Evolutionary conservation across 1,140 invertebrate genomes (phyloP).

Genomic region (Achatina immaculata): DNA sequence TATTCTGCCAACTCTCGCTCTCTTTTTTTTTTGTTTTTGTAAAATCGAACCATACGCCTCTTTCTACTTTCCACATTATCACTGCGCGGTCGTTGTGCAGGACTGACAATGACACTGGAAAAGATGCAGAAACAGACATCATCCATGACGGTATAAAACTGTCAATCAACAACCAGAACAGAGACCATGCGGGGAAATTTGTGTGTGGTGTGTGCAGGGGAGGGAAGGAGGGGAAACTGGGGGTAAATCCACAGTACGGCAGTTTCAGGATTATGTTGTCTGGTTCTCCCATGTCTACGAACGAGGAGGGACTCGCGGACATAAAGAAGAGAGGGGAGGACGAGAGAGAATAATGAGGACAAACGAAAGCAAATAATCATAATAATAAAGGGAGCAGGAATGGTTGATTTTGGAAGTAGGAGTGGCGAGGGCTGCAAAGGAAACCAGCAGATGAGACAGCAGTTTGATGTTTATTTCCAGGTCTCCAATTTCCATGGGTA

Average conservation of each 20-base stretch:
- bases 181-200: constrained; percentile 14
- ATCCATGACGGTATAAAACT: too few species aligned
- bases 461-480: constrained; percentile 26
- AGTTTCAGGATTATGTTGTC: not conserved
- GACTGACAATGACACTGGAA: too few species aligned
- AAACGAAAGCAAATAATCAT: constrained; percentile 3
- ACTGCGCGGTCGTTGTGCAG: too few species aligned
- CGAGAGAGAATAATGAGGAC: not conserved
- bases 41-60: too few species aligned
- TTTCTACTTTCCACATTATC: too few species aligned
- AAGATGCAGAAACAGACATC: too few species aligned
- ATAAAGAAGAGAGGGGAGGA: not conserved
- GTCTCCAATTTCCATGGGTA: constrained; percentile 24
- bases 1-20: too few species aligned
- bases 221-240: not conserved
- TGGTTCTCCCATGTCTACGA: too few species aligned
- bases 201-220: constrained; percentile 14
- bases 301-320: not conserved
- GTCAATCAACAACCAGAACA: too few species aligned
- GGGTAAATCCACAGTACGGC: not conserved
- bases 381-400: not conserved
- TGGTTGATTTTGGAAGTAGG: not conserved
- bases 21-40: too few species aligned
- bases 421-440: not conserved
- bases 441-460: constrained; percentile 15